phyloP scores from a whole-genome alignment of 2,888 invertebrate genomes.

The Anticlea derivata region DNA sequence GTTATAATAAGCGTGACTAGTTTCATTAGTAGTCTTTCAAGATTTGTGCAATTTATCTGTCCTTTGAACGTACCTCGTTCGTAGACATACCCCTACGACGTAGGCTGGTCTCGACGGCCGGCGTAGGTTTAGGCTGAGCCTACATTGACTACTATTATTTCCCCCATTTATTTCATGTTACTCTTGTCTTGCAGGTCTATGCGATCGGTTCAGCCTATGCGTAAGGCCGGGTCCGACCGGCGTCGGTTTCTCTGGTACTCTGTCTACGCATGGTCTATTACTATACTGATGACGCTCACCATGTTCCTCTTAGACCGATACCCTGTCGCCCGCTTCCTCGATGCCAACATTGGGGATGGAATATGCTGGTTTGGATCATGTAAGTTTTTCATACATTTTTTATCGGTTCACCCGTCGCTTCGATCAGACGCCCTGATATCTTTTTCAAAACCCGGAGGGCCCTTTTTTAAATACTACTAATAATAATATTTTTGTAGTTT shows the following conservation, averaged over 20 bases:
- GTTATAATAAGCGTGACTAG: too few relatives aligned
- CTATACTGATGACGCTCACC: constrained; percentile 80
- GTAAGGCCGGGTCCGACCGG: constrained; percentile 70
- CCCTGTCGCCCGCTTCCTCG: constrained; percentile 62
- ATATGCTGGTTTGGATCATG: constrained; percentile 87
- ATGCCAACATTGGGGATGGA: constrained; percentile 84
- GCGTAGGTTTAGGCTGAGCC: too few relatives aligned
- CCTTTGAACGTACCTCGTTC: too few relatives aligned
- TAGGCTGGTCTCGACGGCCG: too few relatives aligned
- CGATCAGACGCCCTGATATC: too few relatives aligned
- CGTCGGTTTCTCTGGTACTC: constrained; percentile 87
- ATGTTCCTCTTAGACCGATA: constrained; percentile 83
- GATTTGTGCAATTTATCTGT: too few relatives aligned
- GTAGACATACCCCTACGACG: too few relatives aligned
- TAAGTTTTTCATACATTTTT: constrained; percentile 58
- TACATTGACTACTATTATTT: too few relatives aligned
- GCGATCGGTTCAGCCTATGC: constrained; percentile 72
- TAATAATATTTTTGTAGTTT: constrained; percentile 10
- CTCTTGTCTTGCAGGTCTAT: constrained; percentile 61
- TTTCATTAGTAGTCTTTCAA: too few relatives aligned
- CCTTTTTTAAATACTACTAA: too few relatives aligned
- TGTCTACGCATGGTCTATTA: constrained; percentile 88
- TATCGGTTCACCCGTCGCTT: too few relatives aligned
- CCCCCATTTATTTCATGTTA: neutral
- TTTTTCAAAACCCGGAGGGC: too few relatives aligned